Evolutionary conservation across 2,888 invertebrate genomes (phyloP).

Genomic region (Hyles lineata): DNA sequence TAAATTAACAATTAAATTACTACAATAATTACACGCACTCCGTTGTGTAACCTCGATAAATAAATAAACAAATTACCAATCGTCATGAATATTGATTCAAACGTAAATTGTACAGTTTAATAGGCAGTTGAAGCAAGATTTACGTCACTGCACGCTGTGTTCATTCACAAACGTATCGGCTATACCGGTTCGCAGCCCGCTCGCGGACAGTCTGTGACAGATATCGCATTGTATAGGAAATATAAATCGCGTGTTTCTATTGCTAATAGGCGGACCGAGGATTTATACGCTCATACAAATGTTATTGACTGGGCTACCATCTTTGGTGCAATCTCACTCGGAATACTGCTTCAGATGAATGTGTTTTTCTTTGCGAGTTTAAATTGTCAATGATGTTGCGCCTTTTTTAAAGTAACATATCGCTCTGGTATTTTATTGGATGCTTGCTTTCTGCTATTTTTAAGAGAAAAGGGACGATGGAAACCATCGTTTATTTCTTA

Average conservation of each 20-base stretch:
- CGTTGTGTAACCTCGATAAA: too few relatives aligned
- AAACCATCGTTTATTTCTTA: too few relatives aligned
- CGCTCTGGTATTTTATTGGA: too few relatives aligned
- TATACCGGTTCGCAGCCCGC: neutral
- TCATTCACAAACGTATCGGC: constrained; percentile 12
- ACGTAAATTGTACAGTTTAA: neutral
- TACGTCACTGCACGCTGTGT: neutral
- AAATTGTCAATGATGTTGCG: too few relatives aligned
- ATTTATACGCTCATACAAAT: neutral
- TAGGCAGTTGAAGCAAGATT: neutral
- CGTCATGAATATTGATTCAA: neutral
- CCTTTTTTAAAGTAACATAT: too few relatives aligned
- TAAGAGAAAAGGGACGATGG: too few relatives aligned
- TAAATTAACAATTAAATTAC: too few relatives aligned
- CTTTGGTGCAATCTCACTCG: neutral
- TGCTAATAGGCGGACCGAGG: neutral
- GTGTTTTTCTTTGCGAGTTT: neutral
- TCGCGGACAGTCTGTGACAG: neutral
- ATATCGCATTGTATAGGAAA: neutral
- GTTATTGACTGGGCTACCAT: neutral
- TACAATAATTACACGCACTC: too few relatives aligned
- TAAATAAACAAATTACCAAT: neutral
- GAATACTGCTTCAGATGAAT: neutral
- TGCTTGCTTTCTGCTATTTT: too few relatives aligned
- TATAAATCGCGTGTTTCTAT: constrained; percentile 15